A percentile compares a stretch with the other conserved stretches of the same genome.
These are phyloP conservation scores for Cephus pulcher DNA, from an alignment of 2,888 invertebrate genomes.

Conservation along the genomic window DNA sequence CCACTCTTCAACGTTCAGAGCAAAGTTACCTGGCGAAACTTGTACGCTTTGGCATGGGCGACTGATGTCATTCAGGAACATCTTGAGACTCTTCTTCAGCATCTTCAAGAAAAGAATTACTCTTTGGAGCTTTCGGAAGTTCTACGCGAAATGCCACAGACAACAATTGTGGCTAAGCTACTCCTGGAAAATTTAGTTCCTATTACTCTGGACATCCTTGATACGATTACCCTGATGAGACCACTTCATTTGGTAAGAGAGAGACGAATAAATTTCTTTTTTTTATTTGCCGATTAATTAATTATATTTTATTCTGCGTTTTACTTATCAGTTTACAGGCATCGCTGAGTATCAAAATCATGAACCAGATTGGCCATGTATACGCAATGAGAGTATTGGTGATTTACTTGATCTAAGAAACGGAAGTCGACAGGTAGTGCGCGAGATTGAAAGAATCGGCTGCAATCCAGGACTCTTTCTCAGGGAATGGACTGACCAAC, in stretches of 20 bases:
- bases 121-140: slow-evolving; percentile 35
- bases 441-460: slow-evolving; percentile 66
- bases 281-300: not conserved
- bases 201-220: slow-evolving; percentile 45
- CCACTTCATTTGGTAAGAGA: slow-evolving; percentile 43
- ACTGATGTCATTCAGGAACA: slow-evolving; percentile 42
- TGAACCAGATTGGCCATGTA: slow-evolving; percentile 69
- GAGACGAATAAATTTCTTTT: not conserved
- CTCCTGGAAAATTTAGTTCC: slow-evolving; percentile 47
- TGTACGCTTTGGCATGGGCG: slow-evolving; percentile 51
- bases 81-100: slow-evolving; percentile 47
- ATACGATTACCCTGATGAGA: slow-evolving; percentile 42
- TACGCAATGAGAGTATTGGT: slow-evolving; percentile 60
- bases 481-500: slow-evolving; percentile 67
- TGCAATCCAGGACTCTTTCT: slow-evolving; percentile 66
- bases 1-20: slow-evolving; percentile 47
- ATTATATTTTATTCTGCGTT: not conserved
- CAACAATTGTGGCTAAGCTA: slow-evolving; percentile 43
- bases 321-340: not conserved
- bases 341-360: slow-evolving; percentile 61
- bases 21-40: slow-evolving; percentile 40
- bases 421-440: slow-evolving; percentile 62
- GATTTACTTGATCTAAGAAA: slow-evolving; percentile 55
- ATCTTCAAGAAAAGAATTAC: slow-evolving; percentile 41
- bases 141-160: slow-evolving; percentile 48